Base-by-base conservation (phyloP, 2,888 invertebrate species). In the Drosophila recens region DNA sequence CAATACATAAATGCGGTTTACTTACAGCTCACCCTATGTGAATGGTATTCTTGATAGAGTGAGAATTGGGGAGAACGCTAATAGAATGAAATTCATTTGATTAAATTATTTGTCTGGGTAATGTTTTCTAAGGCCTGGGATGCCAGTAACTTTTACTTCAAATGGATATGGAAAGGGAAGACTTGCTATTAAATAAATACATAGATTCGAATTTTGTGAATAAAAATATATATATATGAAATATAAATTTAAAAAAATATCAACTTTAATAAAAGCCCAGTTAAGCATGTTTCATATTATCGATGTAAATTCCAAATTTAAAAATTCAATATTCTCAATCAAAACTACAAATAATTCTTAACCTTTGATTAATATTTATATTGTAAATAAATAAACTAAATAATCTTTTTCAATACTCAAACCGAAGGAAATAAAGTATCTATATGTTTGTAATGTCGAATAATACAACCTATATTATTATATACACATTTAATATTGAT, bases 1-100 rank as follows among this genome's bases (percentile, higher is more conserved):
- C 66, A 30, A 30, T 30, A 59, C 67, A 73, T 76, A 80, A 78
- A 76, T 90, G 90, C 70, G 90, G 90, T 88, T 86, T 76, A 61
- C 51, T 57, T 36, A 45, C 15, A 30, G 17, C 75, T 72, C 67
- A 67, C 63, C 63, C 66, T 8, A 56, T 53, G 43, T 15, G 23
- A 38, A 51, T 63, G 56, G 36, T 58, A 72, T 57, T 23, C 11
- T 15, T n/a, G 53, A 48, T n/a, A 65, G 40, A 48, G 51, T 33
- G n/a, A 30, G 49, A 36, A 27, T 63, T 27, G 27, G 64, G 62
- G 46, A 49, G 53, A 57, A 64, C 38, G 82, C 76, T 78, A 82
- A 87, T 80, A 83, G 76, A 62, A 80, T 68, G 72, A 76, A 80
- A 72, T 76, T 54, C 77, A 90, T 74, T 90, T 90, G 90, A 86